Evolutionary conservation across 2,888 invertebrate species (phyloP).

Genomic region (Drosophila fungiperda): DNA sequence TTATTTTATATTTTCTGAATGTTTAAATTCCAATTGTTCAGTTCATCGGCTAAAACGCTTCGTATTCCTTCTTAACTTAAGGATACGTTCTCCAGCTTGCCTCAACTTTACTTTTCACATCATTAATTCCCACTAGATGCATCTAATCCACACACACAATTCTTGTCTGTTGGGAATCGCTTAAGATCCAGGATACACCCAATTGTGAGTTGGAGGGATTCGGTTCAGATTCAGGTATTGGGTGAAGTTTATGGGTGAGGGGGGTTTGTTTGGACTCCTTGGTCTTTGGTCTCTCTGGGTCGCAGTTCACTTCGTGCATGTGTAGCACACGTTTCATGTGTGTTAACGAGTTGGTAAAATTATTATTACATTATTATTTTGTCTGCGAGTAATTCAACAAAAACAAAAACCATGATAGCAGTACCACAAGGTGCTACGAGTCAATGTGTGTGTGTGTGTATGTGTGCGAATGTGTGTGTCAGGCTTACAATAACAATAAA

Average conservation of each 20-base stretch:
- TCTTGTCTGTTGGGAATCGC: conserved; percentile 31
- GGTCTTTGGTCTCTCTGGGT: conserved; percentile 23
- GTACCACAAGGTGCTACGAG: conserved; percentile 32
- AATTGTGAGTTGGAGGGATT: neutral
- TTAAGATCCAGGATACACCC: conserved; percentile 1
- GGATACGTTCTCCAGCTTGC: neutral
- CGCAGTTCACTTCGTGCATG: conserved; percentile 44
- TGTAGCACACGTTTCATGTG: conserved; percentile 62
- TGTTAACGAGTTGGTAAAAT: conserved; percentile 82
- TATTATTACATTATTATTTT: conserved; percentile 82
- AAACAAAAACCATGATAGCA: conserved; percentile 22
- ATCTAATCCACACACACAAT: conserved; percentile 40
- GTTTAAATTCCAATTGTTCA: neutral
- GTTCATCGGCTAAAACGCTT: neutral
- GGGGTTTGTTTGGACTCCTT: neutral
- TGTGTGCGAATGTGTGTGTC: conserved; percentile 15
- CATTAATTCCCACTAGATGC: conserved; percentile 66
- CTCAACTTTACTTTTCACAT: conserved; percentile 52
- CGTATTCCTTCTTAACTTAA: neutral
- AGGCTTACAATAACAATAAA: conserved; percentile 76
- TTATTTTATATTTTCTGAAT: neutral
- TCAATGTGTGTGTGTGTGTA: conserved; percentile 4
- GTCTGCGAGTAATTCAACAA: conserved; percentile 69
- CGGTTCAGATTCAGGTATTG: neutral
- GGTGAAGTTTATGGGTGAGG: no score